Base-by-base conservation (phyloP, 2,113 vertebrate genomes). In the Formicarius rufipectus region DNA sequence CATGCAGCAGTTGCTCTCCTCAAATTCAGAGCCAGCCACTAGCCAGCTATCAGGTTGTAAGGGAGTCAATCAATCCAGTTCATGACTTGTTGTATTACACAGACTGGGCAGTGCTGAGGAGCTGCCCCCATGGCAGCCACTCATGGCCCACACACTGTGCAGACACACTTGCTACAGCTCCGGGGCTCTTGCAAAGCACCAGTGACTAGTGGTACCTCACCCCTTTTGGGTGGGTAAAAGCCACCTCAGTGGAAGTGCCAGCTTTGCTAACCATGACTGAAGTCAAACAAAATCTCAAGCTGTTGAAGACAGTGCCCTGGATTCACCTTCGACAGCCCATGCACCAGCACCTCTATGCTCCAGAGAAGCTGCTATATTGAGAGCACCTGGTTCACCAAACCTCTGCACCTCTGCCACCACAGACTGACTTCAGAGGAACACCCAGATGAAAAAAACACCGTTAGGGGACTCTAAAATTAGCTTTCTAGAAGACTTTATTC, bases 81-180 rank as follows among this genome's bases (percentile, higher is more conserved):
- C n/a, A 39, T 45, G 45, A 74, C 24, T 0, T 45, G 50, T 17
- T 55, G 25, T 12, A 1, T 37, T 3, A 10, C 0, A 44, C 47
- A 58, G 47, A 58, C 24, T 10, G 10, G 1, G 15, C 49, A 23
- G 28, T 3, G 18, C 39, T 35, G n/a, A 12, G 27, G 12, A 72
- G 25, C 1, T 40, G 33, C 11, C 23, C 67, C 31, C 53, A 21
- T 1, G 22, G 47, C 35, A 68, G 68, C 23, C 27, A 7, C 39
- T 35, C 25, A 3, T 0, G 1, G 59, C 55, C 77, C 91, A 16
- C 2, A 2, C 0, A 0, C 3, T 5, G 9, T 7, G 59, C 59
- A 35, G 25, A 12, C 58, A 35, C 58, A 25, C 14, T 17, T 24
- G 0, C 16, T 5, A 47, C 49, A 76, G 40, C 74, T 64, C 77